phyloP scores from a whole-genome alignment of 1,140 invertebrate genomes.

The Aradophagus sp. region DNA sequence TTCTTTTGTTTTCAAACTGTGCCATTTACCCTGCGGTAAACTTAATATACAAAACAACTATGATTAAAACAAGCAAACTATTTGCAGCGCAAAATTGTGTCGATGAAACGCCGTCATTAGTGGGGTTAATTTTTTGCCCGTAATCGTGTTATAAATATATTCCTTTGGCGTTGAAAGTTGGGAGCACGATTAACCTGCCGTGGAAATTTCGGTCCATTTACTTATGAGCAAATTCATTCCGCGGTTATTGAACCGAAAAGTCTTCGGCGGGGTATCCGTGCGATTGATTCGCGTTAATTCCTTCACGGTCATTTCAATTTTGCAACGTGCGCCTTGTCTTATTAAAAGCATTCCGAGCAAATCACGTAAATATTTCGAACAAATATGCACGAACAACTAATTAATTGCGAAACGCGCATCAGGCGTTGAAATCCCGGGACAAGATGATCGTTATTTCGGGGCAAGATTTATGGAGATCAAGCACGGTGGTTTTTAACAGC shows the following conservation, averaged over 20 bases:
- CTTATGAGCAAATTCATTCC: constrained; percentile 19
- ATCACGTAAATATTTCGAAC: constrained; percentile 8
- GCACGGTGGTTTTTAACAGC: constrained; percentile 39
- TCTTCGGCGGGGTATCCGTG: background rate
- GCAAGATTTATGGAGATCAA: constrained; percentile 37
- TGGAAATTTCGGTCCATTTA: constrained; percentile 13
- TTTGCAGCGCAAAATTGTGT: no score
- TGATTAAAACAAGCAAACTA: no score
- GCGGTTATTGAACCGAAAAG: constrained; percentile 17
- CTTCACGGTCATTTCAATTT: constrained; percentile 19
- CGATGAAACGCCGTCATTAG: no score
- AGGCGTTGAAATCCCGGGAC: background rate
- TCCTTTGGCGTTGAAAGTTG: no score
- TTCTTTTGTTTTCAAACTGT: no score
- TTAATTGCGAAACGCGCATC: constrained; percentile 6
- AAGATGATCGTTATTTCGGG: constrained; percentile 15
- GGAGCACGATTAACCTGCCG: background rate
- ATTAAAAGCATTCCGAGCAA: constrained; percentile 13
- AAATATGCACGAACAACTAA: constrained; percentile 10
- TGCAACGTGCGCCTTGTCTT: background rate
- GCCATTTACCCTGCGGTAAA: no score
- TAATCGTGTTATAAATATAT: no score
- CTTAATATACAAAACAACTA: no score
- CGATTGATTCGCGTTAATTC: constrained; percentile 18
- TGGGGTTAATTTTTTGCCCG: no score